Evolutionary conservation across 2,888 invertebrate species (phyloP).

Genomic region (Oscheius sp.): DNA sequence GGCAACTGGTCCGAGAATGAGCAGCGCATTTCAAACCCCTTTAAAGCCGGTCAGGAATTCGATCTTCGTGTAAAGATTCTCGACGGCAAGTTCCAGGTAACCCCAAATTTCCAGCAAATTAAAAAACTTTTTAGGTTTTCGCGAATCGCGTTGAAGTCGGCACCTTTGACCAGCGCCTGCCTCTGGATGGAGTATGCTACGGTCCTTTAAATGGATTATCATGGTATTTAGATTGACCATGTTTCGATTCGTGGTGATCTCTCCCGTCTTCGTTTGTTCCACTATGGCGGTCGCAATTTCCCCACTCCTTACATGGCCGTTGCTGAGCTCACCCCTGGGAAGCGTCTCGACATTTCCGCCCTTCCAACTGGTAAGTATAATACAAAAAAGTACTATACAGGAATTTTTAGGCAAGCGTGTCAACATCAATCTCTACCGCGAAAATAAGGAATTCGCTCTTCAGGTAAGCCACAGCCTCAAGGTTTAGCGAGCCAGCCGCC

Average conservation of each 20-base stretch:
- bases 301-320: constrained; percentile 70
- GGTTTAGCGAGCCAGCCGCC: no score
- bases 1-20: constrained; percentile 72
- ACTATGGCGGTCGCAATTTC: constrained; percentile 71
- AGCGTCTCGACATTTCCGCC: constrained; percentile 70
- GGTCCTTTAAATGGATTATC: neutral
- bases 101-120: constrained; percentile 31
- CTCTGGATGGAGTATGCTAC: constrained; percentile 62
- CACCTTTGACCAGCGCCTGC: constrained; percentile 67
- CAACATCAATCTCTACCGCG: constrained; percentile 70
- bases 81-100: constrained; percentile 65
- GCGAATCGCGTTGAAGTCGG: constrained; percentile 71
- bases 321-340: constrained; percentile 68
- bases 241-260: constrained; percentile 71
- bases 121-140: constrained; percentile 56
- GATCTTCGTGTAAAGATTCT: constrained; percentile 70
- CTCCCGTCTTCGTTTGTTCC: constrained; percentile 67
- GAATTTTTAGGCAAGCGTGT: constrained; percentile 69
- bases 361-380: constrained; percentile 63
- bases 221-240: constrained; percentile 69
- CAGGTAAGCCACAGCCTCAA: constrained; percentile 55
- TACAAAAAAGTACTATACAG: no score
- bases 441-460: constrained; percentile 69
- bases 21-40: constrained; percentile 69
- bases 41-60: constrained; percentile 67